Evolutionary conservation across 2,888 invertebrate genomes (phyloP), one percentile per base, ranked within the genome.

Genomic region (Halictus quadricinctus): DNA sequence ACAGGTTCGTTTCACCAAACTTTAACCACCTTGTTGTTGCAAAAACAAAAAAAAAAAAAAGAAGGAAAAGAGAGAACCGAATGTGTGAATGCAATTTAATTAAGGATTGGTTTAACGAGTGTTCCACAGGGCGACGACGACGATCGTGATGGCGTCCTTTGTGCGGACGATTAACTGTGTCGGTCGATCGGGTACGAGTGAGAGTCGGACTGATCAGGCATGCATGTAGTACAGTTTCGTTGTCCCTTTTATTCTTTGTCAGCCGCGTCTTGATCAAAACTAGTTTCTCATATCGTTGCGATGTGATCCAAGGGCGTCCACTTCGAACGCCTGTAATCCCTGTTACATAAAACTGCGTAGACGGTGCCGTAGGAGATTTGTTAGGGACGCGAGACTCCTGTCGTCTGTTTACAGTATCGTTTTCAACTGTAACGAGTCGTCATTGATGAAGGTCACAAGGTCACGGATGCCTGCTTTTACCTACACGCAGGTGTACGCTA

Each of bases 231-330:
- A 88, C 85, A 70, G 85, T 88, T 81, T 81, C 82, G 85, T 87
- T 80, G 85, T 72, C 66, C 74, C 79, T 83, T 83, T 83, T 85
- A 69, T 69, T 80, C 69, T 82, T 85, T 81, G 85, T 81, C 84
- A 85, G 66, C 73, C 70, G 78, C 79, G 86, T 89, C 87, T 87
- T 86, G 80, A 88, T 85, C 88, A 80, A 91, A 93, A 91, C 92
- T 90, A 77, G 91, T 93, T 92, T 90, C 87, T 90, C 87, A 81
- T 83, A 84, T 84, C 83, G 85, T 80, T 81, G 81, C 86, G 91
- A 92, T 90, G 88, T 85, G 80, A 87, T 91, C 88, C 93, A 93
- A 93, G 93, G 93, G 92, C 90, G 89, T 87, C 91, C 89, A 89
- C 89, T 92, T 89, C 46, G 87, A 79, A 83, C 79, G 86, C 87